phyloP scores from a whole-genome alignment of 2,888 invertebrate genomes.

The Oxytorus armatus region DNA sequence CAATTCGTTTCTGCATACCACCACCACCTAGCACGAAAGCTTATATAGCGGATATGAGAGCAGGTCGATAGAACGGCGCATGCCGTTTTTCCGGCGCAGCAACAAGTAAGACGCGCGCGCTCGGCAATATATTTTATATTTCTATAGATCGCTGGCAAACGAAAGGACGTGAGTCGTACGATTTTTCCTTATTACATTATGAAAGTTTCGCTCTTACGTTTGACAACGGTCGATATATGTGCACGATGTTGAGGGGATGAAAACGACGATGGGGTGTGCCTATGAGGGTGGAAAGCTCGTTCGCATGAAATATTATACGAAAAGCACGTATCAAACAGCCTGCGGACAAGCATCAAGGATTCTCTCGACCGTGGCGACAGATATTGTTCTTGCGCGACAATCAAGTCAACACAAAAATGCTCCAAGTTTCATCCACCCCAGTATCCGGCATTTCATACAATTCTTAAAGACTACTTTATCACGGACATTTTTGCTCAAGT shows the following conservation, averaged over 20 bases:
- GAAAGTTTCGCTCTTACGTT: not conserved
- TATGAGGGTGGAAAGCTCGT: conserved; percentile 37
- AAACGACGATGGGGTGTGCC: conserved; percentile 48
- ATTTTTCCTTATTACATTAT: not conserved
- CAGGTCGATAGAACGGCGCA: conserved; percentile 83
- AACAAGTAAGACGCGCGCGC: conserved; percentile 79
- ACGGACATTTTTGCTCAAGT: no score
- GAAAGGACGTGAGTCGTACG: not conserved
- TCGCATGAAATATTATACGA: conserved; percentile 39
- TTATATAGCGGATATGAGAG: conserved; percentile 75
- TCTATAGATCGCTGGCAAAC: not conserved
- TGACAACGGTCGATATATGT: not conserved
- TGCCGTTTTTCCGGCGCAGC: conserved; percentile 77
- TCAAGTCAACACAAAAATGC: not conserved
- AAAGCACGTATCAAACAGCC: conserved; percentile 13
- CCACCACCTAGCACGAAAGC: conserved; percentile 70
- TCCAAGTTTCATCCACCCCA: no score
- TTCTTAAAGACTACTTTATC: no score
- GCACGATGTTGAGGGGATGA: conserved; percentile 6
- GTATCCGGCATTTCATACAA: no score
- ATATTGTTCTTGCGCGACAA: not conserved
- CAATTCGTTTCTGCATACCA: conserved; percentile 72
- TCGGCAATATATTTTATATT: conserved; percentile 4
- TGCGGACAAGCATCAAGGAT: conserved; percentile 25
- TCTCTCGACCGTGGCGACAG: not conserved